These are phyloP conservation scores for Darevskia nairensis DNA, from an alignment of 2,797 vertebrate species.

Conservation along the genomic window DNA sequence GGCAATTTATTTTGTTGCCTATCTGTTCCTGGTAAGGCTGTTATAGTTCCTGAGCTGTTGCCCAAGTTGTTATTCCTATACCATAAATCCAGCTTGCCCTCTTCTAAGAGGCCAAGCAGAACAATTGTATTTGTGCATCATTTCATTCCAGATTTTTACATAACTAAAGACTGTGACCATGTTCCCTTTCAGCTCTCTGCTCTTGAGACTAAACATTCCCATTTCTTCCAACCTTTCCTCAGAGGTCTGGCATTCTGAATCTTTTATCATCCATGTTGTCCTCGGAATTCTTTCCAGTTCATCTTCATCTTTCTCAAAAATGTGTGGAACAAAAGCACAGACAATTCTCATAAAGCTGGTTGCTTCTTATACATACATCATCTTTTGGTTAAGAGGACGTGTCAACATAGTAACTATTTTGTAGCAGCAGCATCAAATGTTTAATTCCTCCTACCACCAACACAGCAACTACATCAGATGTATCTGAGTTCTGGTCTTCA, in stretches of 20 bases:
- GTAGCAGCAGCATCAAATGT: background rate
- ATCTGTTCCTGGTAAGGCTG: background rate
- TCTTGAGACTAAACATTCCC: background rate
- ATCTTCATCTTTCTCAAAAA: background rate
- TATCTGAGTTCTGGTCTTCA: background rate
- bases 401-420: background rate
- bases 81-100: background rate
- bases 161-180: background rate
- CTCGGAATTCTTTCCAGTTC: background rate
- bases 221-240: background rate
- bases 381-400: background rate
- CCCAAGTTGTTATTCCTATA: background rate
- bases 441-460: background rate
- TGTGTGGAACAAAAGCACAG: background rate
- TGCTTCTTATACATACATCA: background rate
- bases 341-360: background rate
- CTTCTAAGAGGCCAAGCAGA: background rate
- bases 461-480: background rate
- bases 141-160: background rate
- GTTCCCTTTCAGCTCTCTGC: background rate
- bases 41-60: background rate
- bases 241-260: background rate
- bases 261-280: background rate
- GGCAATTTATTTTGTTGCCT: conserved; percentile 12
- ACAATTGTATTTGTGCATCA: background rate